phyloP scores from a whole-genome alignment of 2,888 invertebrate genomes.

The Pollenia amentaria region DNA sequence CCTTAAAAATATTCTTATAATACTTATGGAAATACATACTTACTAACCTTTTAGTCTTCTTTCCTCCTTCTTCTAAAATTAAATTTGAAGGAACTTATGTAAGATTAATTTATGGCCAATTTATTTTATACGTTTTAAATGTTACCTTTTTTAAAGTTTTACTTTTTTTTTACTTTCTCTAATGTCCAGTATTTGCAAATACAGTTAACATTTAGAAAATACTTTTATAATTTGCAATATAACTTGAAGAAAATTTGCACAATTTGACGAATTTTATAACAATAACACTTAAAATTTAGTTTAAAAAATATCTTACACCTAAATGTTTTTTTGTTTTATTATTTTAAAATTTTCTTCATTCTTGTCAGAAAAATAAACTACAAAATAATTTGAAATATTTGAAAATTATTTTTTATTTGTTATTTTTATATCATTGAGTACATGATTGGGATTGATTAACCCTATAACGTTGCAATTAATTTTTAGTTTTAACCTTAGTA shows the following conservation, averaged over 20 bases:
- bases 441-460: constrained; percentile 27
- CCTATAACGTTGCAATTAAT: neutral
- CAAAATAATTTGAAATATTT: constrained; percentile 9
- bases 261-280: constrained; percentile 47
- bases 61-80: no score
- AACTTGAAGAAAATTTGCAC: constrained; percentile 51
- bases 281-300: constrained; percentile 64
- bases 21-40: no score
- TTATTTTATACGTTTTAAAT: neutral
- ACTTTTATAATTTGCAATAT: constrained; percentile 42
- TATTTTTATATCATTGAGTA: constrained; percentile 33
- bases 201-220: constrained; percentile 53
- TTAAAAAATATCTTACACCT: constrained; percentile 37
- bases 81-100: no score
- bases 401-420: neutral
- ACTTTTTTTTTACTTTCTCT: neutral
- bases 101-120: neutral
- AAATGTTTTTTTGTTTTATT: constrained; percentile 26
- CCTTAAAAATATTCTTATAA: no score
- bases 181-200: constrained; percentile 4
- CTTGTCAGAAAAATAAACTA: constrained; percentile 21
- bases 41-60: no score
- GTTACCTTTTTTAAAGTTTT: constrained; percentile 10
- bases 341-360: neutral
- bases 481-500: no score